Evolutionary conservation across 2,888 invertebrate species (phyloP), one percentile per base, ranked within the genome.

Genomic region (Cactoblastis cactorum): DNA sequence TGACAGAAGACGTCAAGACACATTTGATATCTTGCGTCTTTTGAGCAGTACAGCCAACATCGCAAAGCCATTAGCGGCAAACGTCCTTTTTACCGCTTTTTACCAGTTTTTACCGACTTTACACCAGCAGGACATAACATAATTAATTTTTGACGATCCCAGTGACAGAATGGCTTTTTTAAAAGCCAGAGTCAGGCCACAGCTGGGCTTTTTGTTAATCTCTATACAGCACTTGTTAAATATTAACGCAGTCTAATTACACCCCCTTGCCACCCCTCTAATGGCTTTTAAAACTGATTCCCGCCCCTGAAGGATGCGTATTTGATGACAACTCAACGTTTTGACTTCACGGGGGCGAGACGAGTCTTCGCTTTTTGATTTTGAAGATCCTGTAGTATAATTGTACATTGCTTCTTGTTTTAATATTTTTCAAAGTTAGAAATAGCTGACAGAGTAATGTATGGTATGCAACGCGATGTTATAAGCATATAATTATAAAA

Each of bases 241-340:
- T 89, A 89, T 89, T 89, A 89, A 89, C 83, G 89, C 81, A 76
- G 78, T 81, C 84, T 89, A 89, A 88, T 89, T 89, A 88, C 85
- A 74, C 71, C 73, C 74, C 71, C 78, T 70, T 62, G 65, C 74
- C 61, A 67, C 61, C 67, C 77, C 80, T 82, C 86, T 89, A 89
- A 89, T 89, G 88, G 89, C 82, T 88, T 89, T 89, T 87, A 89
- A 88, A 89, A 89, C 88, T 88, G 89, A 89, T 87, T 87, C 86
- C 81, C 78, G 79, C 83, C 87, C 83, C 70, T 67, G 59, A 69
- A 81, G 80, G 86, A 89, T 88, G 87, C 80, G 88, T 84, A 86
- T 89, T 89, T 88, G 89, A 89, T 89, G 89, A 88, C 89, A 86
- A 85, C 79, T 86, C 70, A 72, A 65, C 77, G 75, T 76, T 80